Evolutionary conservation across 2,113 vertebrate species (phyloP).

Genomic region (Hiodon tergisus): DNA sequence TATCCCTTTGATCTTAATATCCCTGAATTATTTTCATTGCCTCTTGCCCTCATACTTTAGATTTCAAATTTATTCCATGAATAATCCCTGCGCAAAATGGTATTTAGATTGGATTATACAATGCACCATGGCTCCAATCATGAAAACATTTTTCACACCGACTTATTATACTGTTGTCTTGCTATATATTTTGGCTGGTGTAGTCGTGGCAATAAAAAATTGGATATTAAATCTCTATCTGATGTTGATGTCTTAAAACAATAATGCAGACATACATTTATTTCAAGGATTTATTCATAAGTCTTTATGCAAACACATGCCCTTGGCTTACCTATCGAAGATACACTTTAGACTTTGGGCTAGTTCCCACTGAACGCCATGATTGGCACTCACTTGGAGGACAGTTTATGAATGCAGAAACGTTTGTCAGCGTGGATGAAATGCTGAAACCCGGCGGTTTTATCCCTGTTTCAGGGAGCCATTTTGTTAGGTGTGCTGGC

Average conservation of each 20-base stretch:
- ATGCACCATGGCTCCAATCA: constrained; percentile 24
- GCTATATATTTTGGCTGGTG: background rate
- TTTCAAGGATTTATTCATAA: background rate
- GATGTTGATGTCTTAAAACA: background rate
- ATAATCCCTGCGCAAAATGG: constrained; percentile 73
- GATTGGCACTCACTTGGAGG: too few species aligned
- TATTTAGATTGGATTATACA: constrained; percentile 70
- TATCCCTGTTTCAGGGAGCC: too few species aligned
- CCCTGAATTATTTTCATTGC: constrained; percentile 77
- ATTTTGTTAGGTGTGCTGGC: too few species aligned
- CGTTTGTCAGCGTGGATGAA: too few species aligned
- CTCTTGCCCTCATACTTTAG: constrained; percentile 64
- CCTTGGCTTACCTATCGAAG: background rate
- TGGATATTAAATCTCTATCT: too few species aligned
- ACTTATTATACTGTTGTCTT: background rate
- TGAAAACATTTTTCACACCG: constrained; percentile 1
- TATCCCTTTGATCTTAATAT: constrained; percentile 79
- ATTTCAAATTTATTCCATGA: constrained; percentile 68
- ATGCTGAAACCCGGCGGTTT: too few species aligned
- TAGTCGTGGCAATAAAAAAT: too few species aligned
- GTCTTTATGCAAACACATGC: background rate
- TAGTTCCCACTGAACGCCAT: too few species aligned
- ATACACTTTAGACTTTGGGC: background rate
- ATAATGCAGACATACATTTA: background rate
- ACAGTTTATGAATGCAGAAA: too few species aligned